Base-by-base conservation (phyloP, 2,888 invertebrate genomes). In the Xanthia icteritia region DNA sequence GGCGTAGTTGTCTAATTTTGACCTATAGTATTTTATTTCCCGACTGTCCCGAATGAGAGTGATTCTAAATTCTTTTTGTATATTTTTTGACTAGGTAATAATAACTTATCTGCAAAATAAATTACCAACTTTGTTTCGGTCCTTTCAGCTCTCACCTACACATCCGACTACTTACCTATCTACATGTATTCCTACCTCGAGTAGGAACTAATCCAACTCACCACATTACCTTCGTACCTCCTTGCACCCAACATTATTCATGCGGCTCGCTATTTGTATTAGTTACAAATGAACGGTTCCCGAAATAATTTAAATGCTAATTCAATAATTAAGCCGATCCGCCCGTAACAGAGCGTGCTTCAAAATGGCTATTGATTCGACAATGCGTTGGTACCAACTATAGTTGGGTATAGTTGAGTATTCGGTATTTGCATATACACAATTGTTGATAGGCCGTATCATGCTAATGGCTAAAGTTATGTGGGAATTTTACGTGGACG, bases 301-400 rank as follows among this genome's bases (percentile, higher is more conserved):
- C 97, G 94, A 97, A 96, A 97, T 97, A 94, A 97, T 97, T 97
- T 97, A 97, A 96, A 97, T 97, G 97, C 97, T 96, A 97, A 97
- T 97, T 95, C 96, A 94, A 96, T 97, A 97, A 97, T 97, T 97
- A 97, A 96, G 92, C 92, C 94, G 94, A 93, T 92, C 95, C 94
- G 92, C 92, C 94, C 93, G 95, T 94, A 94, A 94, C 95, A 90
- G 92, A 91, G 90, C 91, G 91, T 91, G 92, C 92, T 91, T 89
- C 90, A 90, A 86, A 89, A 90, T 90, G 90, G 88, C 92, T 94
- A 95, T 95, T 93, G 95, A 95, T 94, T 93, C 89, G 90, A 91
- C 89, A 88, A 90, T 92, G 85, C 86, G 79, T 88, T 82, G 69
- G 86, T 82, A 88, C 89, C 82, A 68, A 81, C 82, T 88, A 72